Conservation (phyloP, 2,888 invertebrate species). For the Lottia scabra region DNA sequence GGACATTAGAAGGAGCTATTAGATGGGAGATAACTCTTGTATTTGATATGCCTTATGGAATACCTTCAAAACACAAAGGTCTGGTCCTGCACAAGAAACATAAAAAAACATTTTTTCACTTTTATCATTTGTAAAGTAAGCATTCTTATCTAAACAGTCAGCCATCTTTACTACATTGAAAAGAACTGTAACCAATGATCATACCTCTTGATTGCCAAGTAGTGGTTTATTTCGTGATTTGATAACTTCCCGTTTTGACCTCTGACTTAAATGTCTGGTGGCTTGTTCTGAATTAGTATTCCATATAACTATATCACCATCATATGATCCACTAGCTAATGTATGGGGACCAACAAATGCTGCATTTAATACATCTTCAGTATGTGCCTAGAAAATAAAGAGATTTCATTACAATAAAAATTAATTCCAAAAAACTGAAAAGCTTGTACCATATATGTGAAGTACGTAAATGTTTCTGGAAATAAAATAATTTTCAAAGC, state of each 20-base stretch:
- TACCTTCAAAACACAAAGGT: too few relatives aligned
- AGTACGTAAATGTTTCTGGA: too few relatives aligned
- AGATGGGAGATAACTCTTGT: too few relatives aligned
- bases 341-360: constrained; percentile 61
- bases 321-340: constrained; percentile 67
- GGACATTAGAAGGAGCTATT: too few relatives aligned
- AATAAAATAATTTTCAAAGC: too few relatives aligned
- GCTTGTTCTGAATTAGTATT: constrained; percentile 68
- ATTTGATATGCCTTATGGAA: too few relatives aligned
- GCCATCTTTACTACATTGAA: too few relatives aligned
- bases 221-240: constrained; percentile 25
- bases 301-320: constrained; percentile 69
- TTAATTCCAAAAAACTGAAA: not conserved
- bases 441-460: not conserved
- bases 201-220: constrained; percentile 13
- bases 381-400: constrained; percentile 55
- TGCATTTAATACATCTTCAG: constrained; percentile 67
- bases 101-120: too few relatives aligned
- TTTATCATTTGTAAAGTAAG: too few relatives aligned
- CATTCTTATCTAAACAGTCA: too few relatives aligned
- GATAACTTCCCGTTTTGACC: constrained; percentile 40
- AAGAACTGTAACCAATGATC: too few relatives aligned
- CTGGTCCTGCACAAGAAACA: too few relatives aligned
- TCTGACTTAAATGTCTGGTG: constrained; percentile 54
- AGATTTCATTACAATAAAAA: not conserved